Conservation (phyloP, 2,888 invertebrate species). For the Abrostola triplasia region DNA sequence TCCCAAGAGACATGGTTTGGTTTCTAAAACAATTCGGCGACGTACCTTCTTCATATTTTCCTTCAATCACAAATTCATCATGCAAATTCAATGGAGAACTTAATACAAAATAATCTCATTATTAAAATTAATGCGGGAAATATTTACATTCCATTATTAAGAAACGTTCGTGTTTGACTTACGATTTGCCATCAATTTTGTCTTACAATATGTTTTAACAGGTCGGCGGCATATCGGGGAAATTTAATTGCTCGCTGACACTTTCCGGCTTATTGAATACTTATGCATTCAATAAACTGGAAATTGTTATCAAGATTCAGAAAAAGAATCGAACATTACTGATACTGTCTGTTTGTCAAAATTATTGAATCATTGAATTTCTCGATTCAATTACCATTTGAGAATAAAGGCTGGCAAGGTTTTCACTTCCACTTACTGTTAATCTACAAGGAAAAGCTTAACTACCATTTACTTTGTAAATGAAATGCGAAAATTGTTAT, state of each 20-base stretch:
- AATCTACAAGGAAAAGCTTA: slow-evolving; percentile 35
- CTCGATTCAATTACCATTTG: slow-evolving; percentile 49
- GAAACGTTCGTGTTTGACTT: slow-evolving; percentile 64
- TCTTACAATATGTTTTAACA: slow-evolving; percentile 60
- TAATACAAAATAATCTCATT: slow-evolving; percentile 21
- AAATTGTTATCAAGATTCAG: slow-evolving; percentile 57
- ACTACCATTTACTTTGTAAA: slow-evolving; percentile 50
- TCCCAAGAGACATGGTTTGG: too few species aligned
- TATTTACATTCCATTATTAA: slow-evolving; percentile 61
- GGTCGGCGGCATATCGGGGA: slow-evolving; percentile 59
- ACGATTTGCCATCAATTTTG: slow-evolving; percentile 68
- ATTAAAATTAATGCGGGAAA: slow-evolving; percentile 40
- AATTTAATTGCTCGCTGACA: slow-evolving; percentile 18
- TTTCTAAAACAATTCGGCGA: neutral
- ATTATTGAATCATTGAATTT: slow-evolving; percentile 51
- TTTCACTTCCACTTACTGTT: slow-evolving; percentile 27
- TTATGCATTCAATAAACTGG: slow-evolving; percentile 57
- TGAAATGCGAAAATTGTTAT: slow-evolving; percentile 47
- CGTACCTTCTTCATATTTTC: neutral
- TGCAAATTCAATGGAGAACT: slow-evolving; percentile 7
- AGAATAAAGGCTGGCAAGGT: slow-evolving; percentile 30
- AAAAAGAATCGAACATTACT: slow-evolving; percentile 46
- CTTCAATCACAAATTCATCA: neutral
- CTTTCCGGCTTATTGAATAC: slow-evolving; percentile 5
- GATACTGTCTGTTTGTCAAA: slow-evolving; percentile 54